Evolutionary conservation across 2,888 invertebrate species (phyloP), one percentile per base, ranked within the genome.

Genomic region (Diarsia mendica): DNA sequence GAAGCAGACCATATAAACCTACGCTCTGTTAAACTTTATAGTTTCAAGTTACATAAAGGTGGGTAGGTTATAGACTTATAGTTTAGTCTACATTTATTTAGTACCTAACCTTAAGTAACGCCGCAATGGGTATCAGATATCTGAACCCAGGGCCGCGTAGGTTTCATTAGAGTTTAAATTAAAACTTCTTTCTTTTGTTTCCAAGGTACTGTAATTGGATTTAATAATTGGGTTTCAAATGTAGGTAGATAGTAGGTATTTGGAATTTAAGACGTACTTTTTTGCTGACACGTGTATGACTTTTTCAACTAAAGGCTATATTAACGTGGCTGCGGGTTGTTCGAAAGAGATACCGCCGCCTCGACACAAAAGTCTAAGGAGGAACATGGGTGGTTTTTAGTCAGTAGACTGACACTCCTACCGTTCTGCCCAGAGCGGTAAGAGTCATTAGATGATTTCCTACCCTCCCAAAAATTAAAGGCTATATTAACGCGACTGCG

Each of bases 151-250:
- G 15, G 67, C 65, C 67, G 66, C 63, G 61, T 60, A 53, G 80
- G 58, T 73, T 80, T 58, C n/a, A 70, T 60, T 55, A 67, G 13
- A 49, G 23, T 53, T 44, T 3, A 64, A 69, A 68, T 65, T 53
- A 39, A 64, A 76, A 70, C 23, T 39, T 46, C 2, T 61, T 60
- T 69, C 55, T 77, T 82, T 83, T 77, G 63, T 77, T 67, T 58
- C 9, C 28, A 67, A 67, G 46, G 51, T 46, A 63, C 46, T 51
- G 48, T 71, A 60, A 83, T 83, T 72, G 23, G 39, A 72, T 79
- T 83, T 28, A 51, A 53, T 64, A 67, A 67, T 48, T 2, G 65
- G 44, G 39, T 51, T 60, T 63, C 28, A 9, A 33, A 46, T 20
- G 9, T 46, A n/a, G 33, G 15, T 28, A 4, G 23, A 46, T n/a